Evolutionary conservation across 2,888 invertebrate genomes (phyloP).

Genomic region (Alsophila aescularia): DNA sequence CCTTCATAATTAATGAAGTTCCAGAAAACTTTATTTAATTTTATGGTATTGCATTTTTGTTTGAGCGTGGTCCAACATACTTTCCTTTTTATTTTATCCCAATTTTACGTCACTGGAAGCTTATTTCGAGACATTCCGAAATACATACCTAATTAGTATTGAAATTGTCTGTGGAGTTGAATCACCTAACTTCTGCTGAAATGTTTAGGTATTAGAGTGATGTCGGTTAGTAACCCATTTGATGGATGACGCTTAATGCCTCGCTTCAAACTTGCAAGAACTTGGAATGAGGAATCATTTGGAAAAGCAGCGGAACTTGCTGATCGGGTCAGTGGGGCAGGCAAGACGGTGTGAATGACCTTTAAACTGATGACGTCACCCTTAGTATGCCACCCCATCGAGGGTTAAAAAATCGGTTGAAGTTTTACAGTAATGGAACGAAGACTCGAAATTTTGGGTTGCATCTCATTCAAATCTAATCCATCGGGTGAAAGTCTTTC

Average conservation of each 20-base stretch:
- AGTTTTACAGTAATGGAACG: conserved; percentile 12
- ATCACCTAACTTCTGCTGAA: too few relatives aligned
- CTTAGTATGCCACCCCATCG: conserved; percentile 26
- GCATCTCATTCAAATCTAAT: conserved; percentile 6
- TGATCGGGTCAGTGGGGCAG: conserved; percentile 41
- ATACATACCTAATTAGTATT: too few relatives aligned
- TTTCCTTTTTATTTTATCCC: background rate
- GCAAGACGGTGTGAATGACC: conserved; percentile 38
- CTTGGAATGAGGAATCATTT: conserved; percentile 25
- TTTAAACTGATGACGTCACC: conserved; percentile 38
- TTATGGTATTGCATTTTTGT: too few relatives aligned
- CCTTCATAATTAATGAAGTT: conserved; percentile 13
- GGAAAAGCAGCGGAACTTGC: conserved; percentile 21
- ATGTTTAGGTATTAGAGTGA: too few relatives aligned
- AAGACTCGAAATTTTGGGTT: conserved; percentile 1
- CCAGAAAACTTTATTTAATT: conserved; percentile 1
- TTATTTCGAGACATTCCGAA: too few relatives aligned
- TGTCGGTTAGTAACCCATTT: background rate
- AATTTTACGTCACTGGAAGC: too few relatives aligned
- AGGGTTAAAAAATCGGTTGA: conserved; percentile 23
- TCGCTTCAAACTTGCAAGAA: conserved; percentile 11
- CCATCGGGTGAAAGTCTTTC: background rate
- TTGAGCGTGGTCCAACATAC: background rate
- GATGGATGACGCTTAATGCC: background rate
- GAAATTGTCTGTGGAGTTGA: too few relatives aligned